Percentiles rank a stretch among this genome's conserved stretches.
These are phyloP conservation scores for Tribolium castaneum DNA, from an alignment of 1,140 invertebrate species.

Conservation along the genomic window DNA sequence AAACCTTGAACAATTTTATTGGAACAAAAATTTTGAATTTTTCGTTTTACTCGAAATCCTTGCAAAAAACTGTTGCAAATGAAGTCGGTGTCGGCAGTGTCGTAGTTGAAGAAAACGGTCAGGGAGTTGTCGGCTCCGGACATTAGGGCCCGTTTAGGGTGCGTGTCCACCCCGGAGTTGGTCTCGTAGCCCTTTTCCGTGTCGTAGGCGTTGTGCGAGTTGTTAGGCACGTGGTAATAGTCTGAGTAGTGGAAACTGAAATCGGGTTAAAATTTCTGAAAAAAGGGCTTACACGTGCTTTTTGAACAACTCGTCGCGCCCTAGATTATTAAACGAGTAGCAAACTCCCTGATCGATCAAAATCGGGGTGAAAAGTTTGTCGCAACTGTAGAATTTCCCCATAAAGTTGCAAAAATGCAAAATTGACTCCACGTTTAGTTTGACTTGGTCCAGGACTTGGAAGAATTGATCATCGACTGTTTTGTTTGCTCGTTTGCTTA, in stretches of 20 bases:
- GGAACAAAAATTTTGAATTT: background rate
- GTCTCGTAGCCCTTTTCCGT: constrained; percentile 64
- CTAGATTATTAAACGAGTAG: constrained; percentile 20
- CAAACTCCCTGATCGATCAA: constrained; percentile 21
- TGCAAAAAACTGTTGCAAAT: background rate
- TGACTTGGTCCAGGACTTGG: background rate
- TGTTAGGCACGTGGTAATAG: constrained; percentile 5
- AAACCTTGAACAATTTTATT: background rate
- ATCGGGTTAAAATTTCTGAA: background rate
- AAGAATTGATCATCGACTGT: background rate
- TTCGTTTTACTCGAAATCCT: background rate
- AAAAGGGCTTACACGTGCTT: constrained; percentile 2
- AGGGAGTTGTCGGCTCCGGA: constrained; percentile 61
- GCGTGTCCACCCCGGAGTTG: constrained; percentile 62
- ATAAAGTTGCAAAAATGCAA: background rate
- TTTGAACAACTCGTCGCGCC: background rate
- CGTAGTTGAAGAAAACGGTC: background rate
- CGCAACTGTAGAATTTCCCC: constrained; percentile 15
- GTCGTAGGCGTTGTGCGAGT: background rate
- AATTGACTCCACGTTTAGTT: background rate
- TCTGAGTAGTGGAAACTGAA: constrained; percentile 3
- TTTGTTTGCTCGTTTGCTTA: background rate
- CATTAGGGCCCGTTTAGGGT: constrained; percentile 65
- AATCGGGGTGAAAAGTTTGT: constrained; percentile 1
- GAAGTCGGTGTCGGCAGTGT: background rate